Conservation (phyloP, 2,113 vertebrate species). For the Lepisosteus oculatus region DNA sequence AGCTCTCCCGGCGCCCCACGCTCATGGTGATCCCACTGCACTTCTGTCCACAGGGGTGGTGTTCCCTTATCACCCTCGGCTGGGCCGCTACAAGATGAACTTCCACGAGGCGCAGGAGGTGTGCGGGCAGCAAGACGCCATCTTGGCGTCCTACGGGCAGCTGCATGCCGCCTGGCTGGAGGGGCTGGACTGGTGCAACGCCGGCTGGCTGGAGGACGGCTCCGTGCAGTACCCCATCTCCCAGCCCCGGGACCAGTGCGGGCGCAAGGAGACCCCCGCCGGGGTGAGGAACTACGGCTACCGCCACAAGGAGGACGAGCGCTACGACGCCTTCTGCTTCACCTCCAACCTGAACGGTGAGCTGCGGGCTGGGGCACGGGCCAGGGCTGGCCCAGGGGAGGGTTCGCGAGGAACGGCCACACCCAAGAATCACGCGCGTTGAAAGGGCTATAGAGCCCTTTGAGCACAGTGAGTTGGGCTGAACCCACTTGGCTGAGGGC, state of each 20-base stretch:
- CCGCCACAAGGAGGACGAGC: slow-evolving; percentile 85
- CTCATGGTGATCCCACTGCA: not conserved
- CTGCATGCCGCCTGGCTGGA: slow-evolving; percentile 88
- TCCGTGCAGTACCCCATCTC: slow-evolving; percentile 91
- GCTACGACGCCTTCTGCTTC: slow-evolving; percentile 92
- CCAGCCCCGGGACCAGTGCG: slow-evolving; percentile 81
- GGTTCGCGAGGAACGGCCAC: too few relatives aligned
- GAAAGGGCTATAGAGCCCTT: too few relatives aligned
- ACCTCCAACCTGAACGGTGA: slow-evolving; percentile 89
- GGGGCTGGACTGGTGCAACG: slow-evolving; percentile 93
- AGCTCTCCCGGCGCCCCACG: too few relatives aligned
- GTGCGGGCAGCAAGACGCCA: slow-evolving; percentile 83
- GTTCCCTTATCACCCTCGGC: slow-evolving; percentile 85
- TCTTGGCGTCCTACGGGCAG: slow-evolving; percentile 87
- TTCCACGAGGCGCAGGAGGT: slow-evolving; percentile 80
- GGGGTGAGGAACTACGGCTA: slow-evolving; percentile 90
- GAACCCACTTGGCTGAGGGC: too few relatives aligned
- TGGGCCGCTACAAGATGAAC: slow-evolving; percentile 87
- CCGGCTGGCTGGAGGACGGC: slow-evolving; percentile 90
- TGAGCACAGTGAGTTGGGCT: too few relatives aligned
- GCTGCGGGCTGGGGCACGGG: slow-evolving; percentile 13
- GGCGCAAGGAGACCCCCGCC: slow-evolving; percentile 69
- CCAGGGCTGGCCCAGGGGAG: too few relatives aligned
- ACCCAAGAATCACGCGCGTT: too few relatives aligned
- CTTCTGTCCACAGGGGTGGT: slow-evolving; percentile 74